phyloP scores from a whole-genome alignment of 2,888 invertebrate genomes.

The Morinoia aosen region DNA sequence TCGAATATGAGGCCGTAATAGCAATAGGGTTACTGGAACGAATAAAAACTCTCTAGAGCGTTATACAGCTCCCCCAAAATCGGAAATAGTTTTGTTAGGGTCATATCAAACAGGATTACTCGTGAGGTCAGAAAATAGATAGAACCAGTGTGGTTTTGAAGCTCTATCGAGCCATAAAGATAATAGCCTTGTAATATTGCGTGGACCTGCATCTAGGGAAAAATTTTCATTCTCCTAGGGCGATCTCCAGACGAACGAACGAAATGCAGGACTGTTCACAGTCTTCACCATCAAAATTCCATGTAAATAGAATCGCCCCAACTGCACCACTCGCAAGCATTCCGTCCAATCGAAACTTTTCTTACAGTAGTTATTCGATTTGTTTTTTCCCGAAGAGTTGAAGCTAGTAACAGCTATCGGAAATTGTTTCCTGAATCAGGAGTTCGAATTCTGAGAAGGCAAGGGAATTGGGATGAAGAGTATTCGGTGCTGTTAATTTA shows the following conservation, averaged over 20 bases:
- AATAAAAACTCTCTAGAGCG: not conserved
- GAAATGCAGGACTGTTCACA: not conserved
- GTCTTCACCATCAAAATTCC: not conserved
- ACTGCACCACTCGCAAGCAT: not conserved
- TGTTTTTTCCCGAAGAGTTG: not conserved
- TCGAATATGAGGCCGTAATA: not conserved
- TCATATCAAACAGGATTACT: constrained; percentile 5
- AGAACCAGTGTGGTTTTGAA: constrained; percentile 36
- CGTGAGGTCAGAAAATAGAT: not conserved
- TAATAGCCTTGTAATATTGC: not conserved
- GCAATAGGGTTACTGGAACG: constrained; percentile 9
- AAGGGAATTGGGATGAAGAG: not conserved
- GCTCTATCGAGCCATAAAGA: not conserved
- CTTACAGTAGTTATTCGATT: not conserved
- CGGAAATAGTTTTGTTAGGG: constrained; percentile 37
- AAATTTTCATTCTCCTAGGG: not conserved
- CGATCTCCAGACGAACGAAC: not conserved
- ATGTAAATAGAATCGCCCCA: not conserved
- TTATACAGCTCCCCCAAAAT: not conserved
- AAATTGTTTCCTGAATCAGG: not conserved
- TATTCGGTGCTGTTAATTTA: no score
- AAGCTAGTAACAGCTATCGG: not conserved
- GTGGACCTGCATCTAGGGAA: not conserved
- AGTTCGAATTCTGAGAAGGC: not conserved
- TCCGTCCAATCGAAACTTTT: not conserved